A percentile compares a stretch with the other conserved stretches of the same genome.
phyloP scores from a whole-genome alignment of 2,888 invertebrate species.

The Drosophila glabriapex region DNA sequence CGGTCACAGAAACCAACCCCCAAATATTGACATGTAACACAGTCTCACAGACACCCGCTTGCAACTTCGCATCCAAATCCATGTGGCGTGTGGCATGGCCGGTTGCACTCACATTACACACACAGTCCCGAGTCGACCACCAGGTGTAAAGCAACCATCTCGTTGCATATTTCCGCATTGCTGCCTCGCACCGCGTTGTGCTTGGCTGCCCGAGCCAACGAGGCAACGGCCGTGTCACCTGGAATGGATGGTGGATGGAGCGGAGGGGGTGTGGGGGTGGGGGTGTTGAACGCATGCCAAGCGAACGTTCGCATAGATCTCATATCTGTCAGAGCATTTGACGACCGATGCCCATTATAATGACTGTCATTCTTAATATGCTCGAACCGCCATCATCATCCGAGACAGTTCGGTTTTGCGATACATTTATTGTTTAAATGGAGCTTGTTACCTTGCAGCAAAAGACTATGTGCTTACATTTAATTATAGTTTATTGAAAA shows the following conservation, averaged over 20 bases:
- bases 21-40: constrained; percentile 15
- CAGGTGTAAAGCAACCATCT: constrained; percentile 72
- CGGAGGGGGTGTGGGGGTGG: not conserved
- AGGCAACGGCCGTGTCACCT: constrained; percentile 1
- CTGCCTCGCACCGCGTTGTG: constrained; percentile 60
- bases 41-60: constrained; percentile 36
- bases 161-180: constrained; percentile 69
- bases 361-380: constrained; percentile 53
- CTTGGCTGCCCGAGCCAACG: constrained; percentile 48
- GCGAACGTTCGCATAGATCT: constrained; percentile 22
- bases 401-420: not conserved
- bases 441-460: not conserved
- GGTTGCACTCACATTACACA: constrained; percentile 61
- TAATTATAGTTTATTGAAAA: not conserved
- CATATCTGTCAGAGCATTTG: constrained; percentile 43
- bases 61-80: constrained; percentile 26
- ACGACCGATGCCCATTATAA: constrained; percentile 43
- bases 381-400: constrained; percentile 5
- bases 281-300: constrained; percentile 41
- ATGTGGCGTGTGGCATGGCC: constrained; percentile 65
- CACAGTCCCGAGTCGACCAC: constrained; percentile 32
- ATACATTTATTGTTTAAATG: not conserved
- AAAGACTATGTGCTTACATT: not conserved
- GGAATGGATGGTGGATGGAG: not conserved
- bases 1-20: constrained; percentile 26